These are phyloP conservation scores for Muscicapa adusta DNA, from an alignment of 2,113 vertebrate genomes.

Conservation along the genomic window DNA sequence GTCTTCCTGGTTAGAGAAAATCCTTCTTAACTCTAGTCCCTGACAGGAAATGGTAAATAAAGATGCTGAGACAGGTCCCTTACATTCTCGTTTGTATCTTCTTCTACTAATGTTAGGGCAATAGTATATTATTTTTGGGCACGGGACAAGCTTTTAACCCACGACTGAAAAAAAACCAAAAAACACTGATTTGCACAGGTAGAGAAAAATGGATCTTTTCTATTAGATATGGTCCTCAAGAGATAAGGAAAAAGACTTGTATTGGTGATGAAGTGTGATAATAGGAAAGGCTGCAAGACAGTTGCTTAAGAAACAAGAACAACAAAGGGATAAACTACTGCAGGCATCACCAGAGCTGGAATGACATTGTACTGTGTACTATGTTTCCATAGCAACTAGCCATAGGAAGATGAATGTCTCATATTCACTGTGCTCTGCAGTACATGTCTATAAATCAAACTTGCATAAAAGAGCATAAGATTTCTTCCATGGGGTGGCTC, in stretches of 20 bases:
- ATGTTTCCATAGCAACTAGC: constrained; percentile 84
- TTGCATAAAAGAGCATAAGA: constrained; percentile 78
- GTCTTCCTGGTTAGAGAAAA: background rate
- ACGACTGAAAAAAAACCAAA: background rate
- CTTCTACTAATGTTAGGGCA: background rate
- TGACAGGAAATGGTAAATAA: background rate
- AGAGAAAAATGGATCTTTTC: background rate
- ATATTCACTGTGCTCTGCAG: constrained; percentile 76
- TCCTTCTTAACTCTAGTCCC: background rate
- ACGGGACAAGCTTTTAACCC: constrained; percentile 44
- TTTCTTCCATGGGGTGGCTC: constrained; percentile 72
- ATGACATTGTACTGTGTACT: constrained; percentile 83
- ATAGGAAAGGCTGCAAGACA: constrained; percentile 72
- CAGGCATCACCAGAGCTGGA: constrained; percentile 79
- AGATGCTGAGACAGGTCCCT: background rate
- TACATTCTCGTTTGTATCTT: background rate
- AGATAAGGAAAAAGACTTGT: constrained; percentile 53
- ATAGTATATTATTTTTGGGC: background rate
- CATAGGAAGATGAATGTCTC: constrained; percentile 79
- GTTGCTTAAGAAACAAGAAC: constrained; percentile 82
- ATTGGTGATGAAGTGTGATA: constrained; percentile 68
- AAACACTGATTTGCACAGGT: background rate
- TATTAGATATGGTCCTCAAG: constrained; percentile 19
- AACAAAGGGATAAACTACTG: constrained; percentile 81
- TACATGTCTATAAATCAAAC: constrained; percentile 86